Base-by-base conservation (phyloP, 2,113 vertebrate genomes). In the Lycaon pictus region DNA sequence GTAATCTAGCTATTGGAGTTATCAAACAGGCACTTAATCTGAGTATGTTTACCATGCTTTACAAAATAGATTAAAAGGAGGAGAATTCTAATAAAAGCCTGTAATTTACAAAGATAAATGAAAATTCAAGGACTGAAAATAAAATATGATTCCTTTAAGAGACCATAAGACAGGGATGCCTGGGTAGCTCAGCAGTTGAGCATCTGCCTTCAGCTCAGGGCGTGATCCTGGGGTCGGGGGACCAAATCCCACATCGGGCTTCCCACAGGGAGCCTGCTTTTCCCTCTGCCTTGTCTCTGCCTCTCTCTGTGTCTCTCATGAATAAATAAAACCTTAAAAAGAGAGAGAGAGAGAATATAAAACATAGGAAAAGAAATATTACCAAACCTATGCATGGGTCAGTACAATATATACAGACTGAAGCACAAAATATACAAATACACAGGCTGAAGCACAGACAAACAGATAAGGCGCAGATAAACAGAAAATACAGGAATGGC, bases 81-180 rank as follows among this genome's bases (percentile, higher is more conserved):
- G 13, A 81, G 4, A 56, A 83, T 93, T 90, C 17, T 71, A 72
- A 22, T 76, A 90, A 84, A 56, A 17, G 15, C 63, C 12, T 69
- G 2, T 3, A 91, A 80, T 51, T 91, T 55, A 74, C 27, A 84
- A 88, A 80, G 56, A 76, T 43, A 90, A 82, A 83, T 90, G 23
- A 94, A 91, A 92, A 67, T 92, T 90, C 22, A 89, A 72, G 53
- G 23, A 84, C 4, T 80, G 48, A 92, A 92, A 80, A 83, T 51
- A 60, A 95, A 93, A 69, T n/a, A 88, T 71, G 12, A 72, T 25
- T 67, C 0, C 25, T 89, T 86, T 63, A 67, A 87, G 2, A 94
- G 22, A 74, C 65, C 32, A 27, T 27, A 93, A 95, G 11, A 85
- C 23, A 76, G 43, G 43, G 43, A 43, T 43, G 43, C 43, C 43